phyloP scores from a whole-genome alignment of 2,797 vertebrate species.

The Nyctibius grandis region DNA sequence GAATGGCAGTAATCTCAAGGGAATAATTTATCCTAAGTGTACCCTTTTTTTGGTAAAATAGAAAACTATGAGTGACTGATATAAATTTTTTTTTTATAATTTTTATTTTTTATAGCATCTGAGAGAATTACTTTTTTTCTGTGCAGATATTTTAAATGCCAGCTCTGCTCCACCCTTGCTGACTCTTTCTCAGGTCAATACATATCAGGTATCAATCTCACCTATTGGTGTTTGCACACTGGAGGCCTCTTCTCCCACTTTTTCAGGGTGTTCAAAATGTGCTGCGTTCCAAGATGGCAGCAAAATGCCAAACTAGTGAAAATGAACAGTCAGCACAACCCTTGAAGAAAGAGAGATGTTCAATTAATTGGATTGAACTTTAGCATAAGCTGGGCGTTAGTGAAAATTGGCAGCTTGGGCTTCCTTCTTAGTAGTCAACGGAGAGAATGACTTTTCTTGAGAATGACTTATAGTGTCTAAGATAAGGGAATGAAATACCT shows the following conservation, averaged over 20 bases:
- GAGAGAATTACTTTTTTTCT: neutral
- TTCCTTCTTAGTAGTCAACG: neutral
- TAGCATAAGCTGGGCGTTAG: neutral
- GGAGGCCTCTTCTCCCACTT: neutral
- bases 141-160: neutral
- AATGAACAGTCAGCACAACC: neutral
- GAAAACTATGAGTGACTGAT: neutral
- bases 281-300: neutral
- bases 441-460: neutral
- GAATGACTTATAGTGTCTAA: neutral
- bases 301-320: neutral
- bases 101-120: neutral
- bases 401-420: neutral
- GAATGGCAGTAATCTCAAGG: neutral
- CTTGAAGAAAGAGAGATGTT: neutral
- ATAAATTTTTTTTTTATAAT: neutral
- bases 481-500: neutral
- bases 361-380: neutral
- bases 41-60: neutral
- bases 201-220: neutral
- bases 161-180: neutral
- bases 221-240: neutral
- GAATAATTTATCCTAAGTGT: neutral
- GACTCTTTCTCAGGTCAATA: neutral
- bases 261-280: neutral